Percentiles rank a stretch among this genome's conserved stretches.
These are phyloP conservation scores for Shargacucullia verbasci DNA, from an alignment of 2,888 invertebrate species.

Conservation along the genomic window DNA sequence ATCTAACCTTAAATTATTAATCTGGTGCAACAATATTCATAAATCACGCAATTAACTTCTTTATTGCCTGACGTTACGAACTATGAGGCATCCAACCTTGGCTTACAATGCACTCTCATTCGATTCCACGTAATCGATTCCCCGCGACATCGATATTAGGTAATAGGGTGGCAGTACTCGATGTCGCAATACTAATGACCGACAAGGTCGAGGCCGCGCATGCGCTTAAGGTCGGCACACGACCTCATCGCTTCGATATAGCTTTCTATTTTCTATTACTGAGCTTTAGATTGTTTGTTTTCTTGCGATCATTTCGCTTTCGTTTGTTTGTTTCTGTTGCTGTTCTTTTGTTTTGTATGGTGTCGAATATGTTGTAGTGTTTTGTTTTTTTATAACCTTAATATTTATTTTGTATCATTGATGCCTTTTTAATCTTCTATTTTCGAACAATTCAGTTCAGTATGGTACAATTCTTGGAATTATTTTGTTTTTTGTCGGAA, in stretches of 20 bases:
- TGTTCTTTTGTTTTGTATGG: too few species aligned
- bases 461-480: too few species aligned
- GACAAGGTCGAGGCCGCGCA: conserved; percentile 70
- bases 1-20: too few species aligned
- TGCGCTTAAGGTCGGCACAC: conserved; percentile 55
- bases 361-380: conserved; percentile 7
- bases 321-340: conserved; percentile 23
- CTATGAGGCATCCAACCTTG: conserved; percentile 39
- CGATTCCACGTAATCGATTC: conserved; percentile 51
- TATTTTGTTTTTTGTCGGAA: too few species aligned
- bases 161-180: conserved; percentile 56
- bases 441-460: too few species aligned
- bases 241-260: conserved; percentile 59
- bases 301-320: conserved; percentile 45
- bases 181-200: conserved; percentile 63
- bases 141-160: conserved; percentile 56
- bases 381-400: too few species aligned
- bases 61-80: background rate
- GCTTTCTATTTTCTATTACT: conserved; percentile 64
- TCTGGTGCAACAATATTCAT: too few species aligned
- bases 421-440: too few species aligned
- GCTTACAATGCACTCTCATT: conserved; percentile 24
- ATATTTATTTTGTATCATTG: too few species aligned
- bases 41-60: too few species aligned
- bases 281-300: conserved; percentile 36